phyloP scores from a whole-genome alignment of 2,113 vertebrate species.

The Bubalus kerabau region DNA sequence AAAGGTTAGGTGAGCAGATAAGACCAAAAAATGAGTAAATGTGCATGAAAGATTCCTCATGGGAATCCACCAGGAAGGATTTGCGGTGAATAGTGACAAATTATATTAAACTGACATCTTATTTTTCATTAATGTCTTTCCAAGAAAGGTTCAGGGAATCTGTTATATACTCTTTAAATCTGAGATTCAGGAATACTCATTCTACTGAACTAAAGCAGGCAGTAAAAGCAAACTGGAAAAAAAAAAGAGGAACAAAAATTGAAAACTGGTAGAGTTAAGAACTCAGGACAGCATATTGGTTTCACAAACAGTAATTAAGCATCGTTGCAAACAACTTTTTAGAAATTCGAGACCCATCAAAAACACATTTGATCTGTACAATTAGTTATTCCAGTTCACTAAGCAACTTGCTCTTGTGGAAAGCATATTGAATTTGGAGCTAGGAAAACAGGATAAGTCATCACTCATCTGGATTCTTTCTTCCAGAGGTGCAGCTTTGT shows the following conservation, averaged over 20 bases:
- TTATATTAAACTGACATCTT: conserved; percentile 35
- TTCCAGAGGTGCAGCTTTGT: neutral
- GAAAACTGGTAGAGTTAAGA: neutral
- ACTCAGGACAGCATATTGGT: neutral
- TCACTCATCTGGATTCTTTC: neutral
- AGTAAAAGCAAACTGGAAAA: neutral
- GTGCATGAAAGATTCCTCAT: neutral
- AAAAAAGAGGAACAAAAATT: neutral
- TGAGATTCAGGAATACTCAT: neutral
- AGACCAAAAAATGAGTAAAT: conserved; percentile 37
- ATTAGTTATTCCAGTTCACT: neutral
- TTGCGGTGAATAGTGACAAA: conserved; percentile 30
- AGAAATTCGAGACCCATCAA: neutral
- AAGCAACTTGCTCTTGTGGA: neutral
- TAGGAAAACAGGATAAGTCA: neutral
- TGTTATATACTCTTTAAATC: neutral
- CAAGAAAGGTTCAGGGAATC: neutral
- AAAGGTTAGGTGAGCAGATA: conserved; percentile 37
- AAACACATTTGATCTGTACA: neutral
- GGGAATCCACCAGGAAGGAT: neutral
- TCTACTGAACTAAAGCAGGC: neutral
- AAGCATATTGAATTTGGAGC: neutral
- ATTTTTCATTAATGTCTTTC: conserved; percentile 38
- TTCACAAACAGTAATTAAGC: neutral
- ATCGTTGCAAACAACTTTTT: neutral